Conservation (phyloP, 1,140 invertebrate genomes). For the Pomacea maculata region DNA sequence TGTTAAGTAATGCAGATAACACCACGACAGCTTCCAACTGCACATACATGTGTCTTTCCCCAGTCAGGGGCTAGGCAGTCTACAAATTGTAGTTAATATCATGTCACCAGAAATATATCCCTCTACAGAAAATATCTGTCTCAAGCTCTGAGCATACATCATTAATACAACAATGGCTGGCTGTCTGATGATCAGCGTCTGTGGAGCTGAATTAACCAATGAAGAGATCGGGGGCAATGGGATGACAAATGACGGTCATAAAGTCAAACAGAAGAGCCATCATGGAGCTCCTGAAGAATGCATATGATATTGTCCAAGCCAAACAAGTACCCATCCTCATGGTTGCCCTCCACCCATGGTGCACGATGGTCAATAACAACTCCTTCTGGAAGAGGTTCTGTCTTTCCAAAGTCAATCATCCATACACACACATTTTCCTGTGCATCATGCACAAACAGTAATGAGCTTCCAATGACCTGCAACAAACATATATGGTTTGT, state of each 20-base stretch:
- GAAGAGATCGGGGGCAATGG: too few relatives aligned
- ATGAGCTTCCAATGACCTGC: conserved; percentile 92
- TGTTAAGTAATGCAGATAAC: too few relatives aligned
- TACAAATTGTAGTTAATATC: too few relatives aligned
- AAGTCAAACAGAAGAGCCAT: background rate
- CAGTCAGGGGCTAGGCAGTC: too few relatives aligned
- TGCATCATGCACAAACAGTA: conserved; percentile 94
- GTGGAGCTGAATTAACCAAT: too few relatives aligned
- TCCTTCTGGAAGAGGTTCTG: conserved; percentile 80
- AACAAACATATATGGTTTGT: conserved; percentile 40
- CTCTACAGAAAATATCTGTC: too few relatives aligned
- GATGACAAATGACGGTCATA: background rate
- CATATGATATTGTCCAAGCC: conserved; percentile 94
- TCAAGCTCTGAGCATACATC: too few relatives aligned
- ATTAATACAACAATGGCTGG: too few relatives aligned
- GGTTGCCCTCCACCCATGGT: conserved; percentile 94
- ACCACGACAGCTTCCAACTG: too few relatives aligned
- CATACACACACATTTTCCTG: conserved; percentile 84
- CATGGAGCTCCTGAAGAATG: conserved; percentile 67
- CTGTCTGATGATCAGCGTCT: too few relatives aligned
- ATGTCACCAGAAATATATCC: too few relatives aligned
- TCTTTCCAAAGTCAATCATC: conserved; percentile 99
- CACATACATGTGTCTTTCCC: too few relatives aligned
- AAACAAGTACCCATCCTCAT: conserved; percentile 96
- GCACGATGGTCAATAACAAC: conserved; percentile 81